Percentiles rank a stretch among this genome's conserved stretches.
Evolutionary conservation across 2,113 vertebrate genomes (phyloP).

Genomic region (Amblyornis subalaris): DNA sequence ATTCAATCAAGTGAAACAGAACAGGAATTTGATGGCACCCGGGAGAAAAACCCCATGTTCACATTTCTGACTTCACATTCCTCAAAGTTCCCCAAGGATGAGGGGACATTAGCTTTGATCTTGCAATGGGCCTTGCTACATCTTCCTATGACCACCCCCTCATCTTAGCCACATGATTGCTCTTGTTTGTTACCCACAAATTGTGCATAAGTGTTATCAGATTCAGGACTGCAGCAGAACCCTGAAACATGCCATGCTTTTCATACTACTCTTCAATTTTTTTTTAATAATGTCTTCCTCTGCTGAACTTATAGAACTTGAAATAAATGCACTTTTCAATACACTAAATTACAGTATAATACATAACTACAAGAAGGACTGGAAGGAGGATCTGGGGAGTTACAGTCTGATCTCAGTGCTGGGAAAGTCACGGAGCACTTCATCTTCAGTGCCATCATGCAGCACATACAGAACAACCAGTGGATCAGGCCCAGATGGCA

Average conservation of each 20-base stretch:
- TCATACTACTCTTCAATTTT: not conserved
- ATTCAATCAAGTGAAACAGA: slow-evolving; percentile 4
- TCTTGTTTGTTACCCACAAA: not conserved
- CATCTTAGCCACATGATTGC: not conserved
- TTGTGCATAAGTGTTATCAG: not conserved
- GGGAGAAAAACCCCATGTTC: not conserved
- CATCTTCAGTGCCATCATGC: rapidly evolving
- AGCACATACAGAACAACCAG: not conserved
- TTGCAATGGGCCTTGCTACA: not conserved
- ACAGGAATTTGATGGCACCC: not conserved
- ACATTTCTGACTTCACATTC: not conserved
- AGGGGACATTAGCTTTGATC: not conserved
- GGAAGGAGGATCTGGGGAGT: not conserved
- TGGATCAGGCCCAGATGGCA: rapidly evolving
- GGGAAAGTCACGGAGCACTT: not conserved
- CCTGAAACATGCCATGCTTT: not conserved
- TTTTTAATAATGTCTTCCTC: not conserved
- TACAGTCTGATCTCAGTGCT: no score
- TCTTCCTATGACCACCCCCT: not conserved
- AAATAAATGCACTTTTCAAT: not conserved
- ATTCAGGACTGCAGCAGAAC: not conserved
- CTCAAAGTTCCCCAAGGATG: not conserved
- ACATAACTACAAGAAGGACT: not conserved
- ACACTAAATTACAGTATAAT: not conserved
- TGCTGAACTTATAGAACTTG: not conserved